phyloP scores from a whole-genome alignment of 2,113 vertebrate genomes.

The Cairina moschata region DNA sequence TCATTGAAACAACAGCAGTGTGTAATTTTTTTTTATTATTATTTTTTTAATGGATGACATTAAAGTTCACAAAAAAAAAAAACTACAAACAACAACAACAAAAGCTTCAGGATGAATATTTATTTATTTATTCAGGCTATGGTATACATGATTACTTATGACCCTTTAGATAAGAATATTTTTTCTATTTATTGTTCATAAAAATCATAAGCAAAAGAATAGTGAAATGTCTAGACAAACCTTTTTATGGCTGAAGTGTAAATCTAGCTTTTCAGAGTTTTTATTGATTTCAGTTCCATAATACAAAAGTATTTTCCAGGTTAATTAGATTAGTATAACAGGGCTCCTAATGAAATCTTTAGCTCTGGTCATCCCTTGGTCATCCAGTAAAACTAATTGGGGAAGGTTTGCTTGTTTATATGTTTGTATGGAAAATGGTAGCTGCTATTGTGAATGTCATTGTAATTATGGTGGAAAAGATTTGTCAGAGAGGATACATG shows the following conservation, averaged over 20 bases:
- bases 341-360: constrained; percentile 50
- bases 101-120: background rate
- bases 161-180: constrained; percentile 5
- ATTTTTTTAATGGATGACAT: background rate
- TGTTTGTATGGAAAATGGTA: constrained; percentile 6
- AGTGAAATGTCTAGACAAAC: background rate
- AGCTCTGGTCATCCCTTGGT: constrained; percentile 28
- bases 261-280: constrained; percentile 1
- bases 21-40: background rate
- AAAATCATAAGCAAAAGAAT: constrained; percentile 9
- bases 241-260: constrained; percentile 22
- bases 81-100: background rate
- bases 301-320: background rate
- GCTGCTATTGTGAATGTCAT: constrained; percentile 56
- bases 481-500: constrained; percentile 8
- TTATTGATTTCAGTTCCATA: constrained; percentile 39
- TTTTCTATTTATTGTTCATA: background rate
- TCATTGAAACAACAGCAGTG: background rate
- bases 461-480: constrained; percentile 49
- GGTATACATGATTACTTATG: background rate
- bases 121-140: background rate
- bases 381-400: constrained; percentile 47
- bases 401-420: constrained; percentile 46
- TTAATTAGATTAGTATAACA: constrained; percentile 61
- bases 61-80: background rate